Base-by-base conservation (phyloP, 2,113 vertebrate species). In the Pristiophorus japonicus region DNA sequence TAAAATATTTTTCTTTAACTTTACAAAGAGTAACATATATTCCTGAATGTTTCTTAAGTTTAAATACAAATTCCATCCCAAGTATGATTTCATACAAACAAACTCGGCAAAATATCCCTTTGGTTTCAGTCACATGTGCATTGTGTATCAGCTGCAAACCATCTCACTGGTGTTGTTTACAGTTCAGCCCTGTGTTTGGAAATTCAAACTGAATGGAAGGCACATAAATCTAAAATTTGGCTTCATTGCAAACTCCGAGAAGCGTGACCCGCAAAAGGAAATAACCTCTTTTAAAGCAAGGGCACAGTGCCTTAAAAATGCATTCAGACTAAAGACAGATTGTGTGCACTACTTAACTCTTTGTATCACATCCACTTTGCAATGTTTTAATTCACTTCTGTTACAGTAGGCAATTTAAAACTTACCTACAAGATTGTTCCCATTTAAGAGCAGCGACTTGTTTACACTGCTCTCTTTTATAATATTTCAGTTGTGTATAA, bases 181-280 rank as follows among this genome's bases (percentile, higher is more conserved):
- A 94, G 65, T 70, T 94, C 73, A 70, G 93, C 93, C 51, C 93
- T 47, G 45, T 94, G 93, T 70, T 94, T 94, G 93, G 93, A 70
- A 70, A 94, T 94, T 94, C 93, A 94, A 94, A 94, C 93, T 94
- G 93, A 94, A 94, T 94, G 66, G 65, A 70, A 73, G 93, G 42
- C 66, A 45, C 66, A 67, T 94, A 94, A 94, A 94, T 94, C 66
- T 70, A 51, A 70, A 94, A 94, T 47, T 94, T 94, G 93, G 93
- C 93, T 47, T 51, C 42, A 70, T 47, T 47, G 93, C 93, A 73
- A 94, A 94, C 45, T 94, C 45, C 30, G 27, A 94, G 93, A 94
- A 94, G 93, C 93, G 51, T 94, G 93, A 94, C 66, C 93, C 27
- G 47, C 93, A 94, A 70, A 94, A 94, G 93, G 93, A 94, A 94